Evolutionary conservation across 2,888 invertebrate genomes (phyloP).

Genomic region (Pristionchus maxplancki): DNA sequence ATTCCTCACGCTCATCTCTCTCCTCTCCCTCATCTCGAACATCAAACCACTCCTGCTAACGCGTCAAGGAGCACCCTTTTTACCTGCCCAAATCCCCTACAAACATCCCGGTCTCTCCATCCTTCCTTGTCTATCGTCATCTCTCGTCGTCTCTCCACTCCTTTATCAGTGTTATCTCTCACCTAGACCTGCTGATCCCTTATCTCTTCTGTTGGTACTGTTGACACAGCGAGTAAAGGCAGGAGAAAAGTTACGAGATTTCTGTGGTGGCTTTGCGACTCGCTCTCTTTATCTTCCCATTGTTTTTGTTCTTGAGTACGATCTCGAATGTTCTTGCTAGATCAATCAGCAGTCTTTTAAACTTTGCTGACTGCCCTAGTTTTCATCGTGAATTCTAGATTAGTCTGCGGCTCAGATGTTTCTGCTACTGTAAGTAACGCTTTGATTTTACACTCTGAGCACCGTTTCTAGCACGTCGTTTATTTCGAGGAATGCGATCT

Average conservation of each 20-base stretch:
- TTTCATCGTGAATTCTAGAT: background rate
- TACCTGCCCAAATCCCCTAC: background rate
- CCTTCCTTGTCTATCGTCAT: background rate
- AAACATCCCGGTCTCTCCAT: conserved; percentile 18
- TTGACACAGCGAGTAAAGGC: conserved; percentile 11
- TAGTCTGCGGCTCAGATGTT: background rate
- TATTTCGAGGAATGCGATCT: too few relatives aligned
- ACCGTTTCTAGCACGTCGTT: background rate
- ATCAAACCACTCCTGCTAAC: conserved; percentile 16
- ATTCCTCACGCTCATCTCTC: background rate
- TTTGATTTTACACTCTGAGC: background rate
- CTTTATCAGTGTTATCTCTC: background rate
- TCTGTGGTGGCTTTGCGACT: background rate
- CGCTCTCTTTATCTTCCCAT: background rate
- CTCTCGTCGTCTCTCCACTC: conserved; percentile 44
- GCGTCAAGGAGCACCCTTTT: conserved; percentile 28
- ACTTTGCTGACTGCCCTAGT: background rate
- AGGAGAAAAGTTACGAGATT: conserved; percentile 30
- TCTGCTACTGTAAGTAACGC: background rate
- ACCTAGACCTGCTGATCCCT: conserved; percentile 2
- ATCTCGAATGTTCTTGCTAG: too few relatives aligned
- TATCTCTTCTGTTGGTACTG: background rate
- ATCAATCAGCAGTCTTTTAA: too few relatives aligned
- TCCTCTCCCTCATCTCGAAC: background rate
- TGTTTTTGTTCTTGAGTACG: too few relatives aligned